phyloP scores from a whole-genome alignment of 1,140 invertebrate genomes.

The Physella acuta region DNA sequence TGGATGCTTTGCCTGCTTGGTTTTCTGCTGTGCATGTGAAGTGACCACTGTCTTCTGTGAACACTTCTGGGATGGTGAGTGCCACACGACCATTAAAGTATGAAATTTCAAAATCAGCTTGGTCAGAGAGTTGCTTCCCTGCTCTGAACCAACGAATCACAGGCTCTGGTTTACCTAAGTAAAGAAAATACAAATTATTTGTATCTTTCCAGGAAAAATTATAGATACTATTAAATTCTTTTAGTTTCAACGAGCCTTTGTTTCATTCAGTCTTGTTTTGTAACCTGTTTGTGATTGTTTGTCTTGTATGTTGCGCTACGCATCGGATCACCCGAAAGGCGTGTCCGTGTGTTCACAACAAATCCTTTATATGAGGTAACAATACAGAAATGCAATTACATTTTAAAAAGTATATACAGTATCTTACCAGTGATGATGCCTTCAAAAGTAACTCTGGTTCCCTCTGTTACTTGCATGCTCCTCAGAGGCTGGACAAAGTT shows the following conservation, averaged over 20 bases:
- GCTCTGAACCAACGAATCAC: conserved; percentile 98
- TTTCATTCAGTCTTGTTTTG: no score
- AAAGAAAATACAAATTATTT: conserved; percentile 16
- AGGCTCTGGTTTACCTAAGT: conserved; percentile 83
- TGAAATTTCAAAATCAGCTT: conserved; percentile 55
- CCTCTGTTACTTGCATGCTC: conserved; percentile 54
- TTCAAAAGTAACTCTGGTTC: conserved; percentile 86
- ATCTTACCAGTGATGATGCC: conserved; percentile 78
- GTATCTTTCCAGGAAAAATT: no score
- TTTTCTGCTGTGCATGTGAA: conserved; percentile 93
- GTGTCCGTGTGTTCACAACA: no score
- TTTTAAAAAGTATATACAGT: no score
- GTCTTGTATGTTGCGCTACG: no score
- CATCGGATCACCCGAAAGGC: no score
- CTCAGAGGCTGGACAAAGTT: conserved; percentile 78
- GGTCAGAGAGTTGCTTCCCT: conserved; percentile 68
- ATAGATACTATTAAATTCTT: no score
- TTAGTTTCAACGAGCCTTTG: no score
- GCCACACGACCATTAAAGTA: conserved; percentile 50
- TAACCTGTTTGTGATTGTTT: no score
- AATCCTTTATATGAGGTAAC: no score
- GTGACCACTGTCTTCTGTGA: conserved; percentile 87
- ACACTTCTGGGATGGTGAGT: conserved; percentile 64
- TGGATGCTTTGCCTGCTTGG: conserved; percentile 76
- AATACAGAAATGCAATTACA: no score